Conservation (phyloP, 1,140 invertebrate genomes). For the Pissodes strobi region DNA sequence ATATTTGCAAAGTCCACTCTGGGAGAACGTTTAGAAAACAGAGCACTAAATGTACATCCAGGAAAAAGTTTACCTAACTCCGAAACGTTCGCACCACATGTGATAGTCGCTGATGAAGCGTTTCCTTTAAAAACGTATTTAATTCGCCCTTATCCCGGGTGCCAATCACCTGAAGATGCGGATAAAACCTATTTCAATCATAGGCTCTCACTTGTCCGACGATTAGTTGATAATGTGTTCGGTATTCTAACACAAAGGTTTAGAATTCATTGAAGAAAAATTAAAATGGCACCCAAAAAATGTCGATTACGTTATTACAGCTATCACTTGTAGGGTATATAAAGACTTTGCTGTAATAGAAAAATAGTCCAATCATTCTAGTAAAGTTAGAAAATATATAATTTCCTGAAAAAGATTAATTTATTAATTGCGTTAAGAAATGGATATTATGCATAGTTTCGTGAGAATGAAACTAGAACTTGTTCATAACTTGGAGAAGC, state of each 20-base stretch:
- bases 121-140: conserved; percentile 49
- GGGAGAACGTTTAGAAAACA: not conserved
- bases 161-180: not conserved
- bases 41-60: conserved; percentile 1
- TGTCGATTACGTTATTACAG: not conserved
- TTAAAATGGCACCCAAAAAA: not conserved
- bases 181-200: not conserved
- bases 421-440: too few species aligned
- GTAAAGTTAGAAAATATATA: too few species aligned
- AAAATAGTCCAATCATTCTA: too few species aligned
- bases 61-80: not conserved
- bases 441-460: too few species aligned
- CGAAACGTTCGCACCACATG: conserved; percentile 25
- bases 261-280: not conserved
- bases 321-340: too few species aligned
- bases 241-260: not conserved
- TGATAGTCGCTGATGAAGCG: conserved; percentile 43
- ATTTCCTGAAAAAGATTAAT: too few species aligned
- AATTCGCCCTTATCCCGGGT: not conserved
- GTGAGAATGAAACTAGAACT: too few species aligned
- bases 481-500: too few species aligned
- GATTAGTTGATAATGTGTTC: too few species aligned
- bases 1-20: conserved; percentile 47
- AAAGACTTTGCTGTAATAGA: too few species aligned
- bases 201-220: not conserved